phyloP scores from a whole-genome alignment of 1,140 invertebrate species.

The Triops longicaudatus region DNA sequence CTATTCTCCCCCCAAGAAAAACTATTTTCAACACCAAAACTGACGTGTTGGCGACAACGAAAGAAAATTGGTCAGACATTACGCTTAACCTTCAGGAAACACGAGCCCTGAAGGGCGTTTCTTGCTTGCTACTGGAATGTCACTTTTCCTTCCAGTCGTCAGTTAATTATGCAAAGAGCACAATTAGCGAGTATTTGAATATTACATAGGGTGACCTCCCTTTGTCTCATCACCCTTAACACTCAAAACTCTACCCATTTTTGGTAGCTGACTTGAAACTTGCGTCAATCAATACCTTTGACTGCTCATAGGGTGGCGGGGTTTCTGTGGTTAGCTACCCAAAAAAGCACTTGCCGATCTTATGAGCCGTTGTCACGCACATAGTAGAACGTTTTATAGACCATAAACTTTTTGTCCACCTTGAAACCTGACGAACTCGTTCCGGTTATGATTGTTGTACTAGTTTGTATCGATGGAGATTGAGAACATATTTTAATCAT shows the following conservation, averaged over 20 bases:
- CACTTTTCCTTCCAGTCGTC: neutral
- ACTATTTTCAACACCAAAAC: neutral
- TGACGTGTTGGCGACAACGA: neutral
- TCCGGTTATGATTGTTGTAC: too few species aligned
- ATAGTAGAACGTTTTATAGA: neutral
- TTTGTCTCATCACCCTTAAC: too few species aligned
- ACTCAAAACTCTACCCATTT: neutral
- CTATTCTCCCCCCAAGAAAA: neutral
- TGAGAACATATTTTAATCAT: too few species aligned
- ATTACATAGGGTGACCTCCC: neutral
- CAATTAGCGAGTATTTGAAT: neutral
- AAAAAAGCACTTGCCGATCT: neutral
- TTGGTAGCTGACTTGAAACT: neutral
- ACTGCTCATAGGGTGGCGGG: neutral
- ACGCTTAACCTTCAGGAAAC: neutral
- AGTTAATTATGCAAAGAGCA: constrained; percentile 1
- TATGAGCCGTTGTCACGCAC: neutral
- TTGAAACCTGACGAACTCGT: neutral
- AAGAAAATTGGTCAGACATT: too few species aligned
- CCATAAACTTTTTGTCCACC: neutral
- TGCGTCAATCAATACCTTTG: neutral
- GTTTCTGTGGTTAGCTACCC: neutral
- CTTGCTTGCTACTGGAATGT: neutral
- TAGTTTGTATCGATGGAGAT: too few species aligned
- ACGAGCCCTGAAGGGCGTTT: too few species aligned